Percentiles rank a stretch among this genome's conserved stretches.
phyloP scores from a whole-genome alignment of 2,888 invertebrate genomes.

The Omphaloscelis lunosa region DNA sequence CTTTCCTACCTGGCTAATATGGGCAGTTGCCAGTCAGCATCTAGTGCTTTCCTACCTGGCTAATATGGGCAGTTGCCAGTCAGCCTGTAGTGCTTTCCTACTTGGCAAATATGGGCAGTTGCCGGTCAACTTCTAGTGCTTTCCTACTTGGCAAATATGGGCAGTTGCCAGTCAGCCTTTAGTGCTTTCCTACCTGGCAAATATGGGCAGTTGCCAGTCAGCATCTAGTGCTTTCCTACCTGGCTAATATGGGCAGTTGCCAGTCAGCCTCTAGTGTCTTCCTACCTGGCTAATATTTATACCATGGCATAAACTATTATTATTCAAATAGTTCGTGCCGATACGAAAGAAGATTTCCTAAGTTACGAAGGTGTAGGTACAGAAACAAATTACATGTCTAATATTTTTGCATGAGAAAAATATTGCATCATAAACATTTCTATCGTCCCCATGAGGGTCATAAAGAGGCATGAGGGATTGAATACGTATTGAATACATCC shows the following conservation, averaged over 20 bases:
- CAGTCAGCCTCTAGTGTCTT: background rate
- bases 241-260: too few relatives aligned
- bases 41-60: too few relatives aligned
- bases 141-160: background rate
- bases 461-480: conserved; percentile 3
- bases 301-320: background rate
- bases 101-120: background rate
- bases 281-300: background rate
- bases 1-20: too few relatives aligned
- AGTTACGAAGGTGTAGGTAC: background rate
- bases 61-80: too few relatives aligned
- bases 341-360: background rate
- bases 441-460: background rate
- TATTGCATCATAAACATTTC: conserved; percentile 28
- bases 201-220: too few relatives aligned
- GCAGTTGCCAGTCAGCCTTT: too few relatives aligned
- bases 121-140: background rate
- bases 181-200: background rate
- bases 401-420: conserved; percentile 13
- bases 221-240: too few relatives aligned
- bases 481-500: background rate
- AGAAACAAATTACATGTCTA: background rate
- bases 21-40: too few relatives aligned
- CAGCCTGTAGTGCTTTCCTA: background rate
- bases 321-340: background rate